Evolutionary conservation across 2,113 vertebrate species (phyloP).

Genomic region (Ranitomeya imitator): DNA sequence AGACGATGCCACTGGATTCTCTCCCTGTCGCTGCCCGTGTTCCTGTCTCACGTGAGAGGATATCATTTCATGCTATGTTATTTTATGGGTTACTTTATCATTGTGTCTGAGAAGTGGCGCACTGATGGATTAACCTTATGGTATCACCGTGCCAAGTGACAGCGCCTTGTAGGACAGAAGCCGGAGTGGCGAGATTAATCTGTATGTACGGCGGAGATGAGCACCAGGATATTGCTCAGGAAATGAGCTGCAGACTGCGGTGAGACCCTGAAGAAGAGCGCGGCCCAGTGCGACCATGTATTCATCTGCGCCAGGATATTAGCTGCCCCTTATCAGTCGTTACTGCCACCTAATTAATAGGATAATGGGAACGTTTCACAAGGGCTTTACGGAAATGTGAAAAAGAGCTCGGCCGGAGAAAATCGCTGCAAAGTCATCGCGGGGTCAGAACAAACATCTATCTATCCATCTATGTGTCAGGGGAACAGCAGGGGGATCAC

Average conservation of each 20-base stretch:
- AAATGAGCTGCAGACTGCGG: background rate
- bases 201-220: background rate
- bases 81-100: slow-evolving; percentile 36
- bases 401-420: background rate
- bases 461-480: background rate
- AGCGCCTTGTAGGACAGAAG: background rate
- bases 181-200: background rate
- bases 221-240: background rate
- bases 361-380: no score
- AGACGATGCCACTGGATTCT: background rate
- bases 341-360: background rate
- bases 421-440: background rate
- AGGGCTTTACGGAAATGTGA: background rate
- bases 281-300: no score
- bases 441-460: background rate
- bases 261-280: background rate
- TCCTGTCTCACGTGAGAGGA: slow-evolving; percentile 6
- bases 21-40: background rate
- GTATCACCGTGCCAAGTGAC: slow-evolving; percentile 8
- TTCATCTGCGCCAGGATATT: slow-evolving; percentile 7
- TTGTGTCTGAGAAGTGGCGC: background rate
- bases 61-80: slow-evolving; percentile 39
- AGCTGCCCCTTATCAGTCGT: background rate
- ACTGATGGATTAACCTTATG: slow-evolving; percentile 34
- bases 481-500: no score